Conservation (phyloP, 2,888 invertebrate species). For the Pachymerium ferrugineum region DNA sequence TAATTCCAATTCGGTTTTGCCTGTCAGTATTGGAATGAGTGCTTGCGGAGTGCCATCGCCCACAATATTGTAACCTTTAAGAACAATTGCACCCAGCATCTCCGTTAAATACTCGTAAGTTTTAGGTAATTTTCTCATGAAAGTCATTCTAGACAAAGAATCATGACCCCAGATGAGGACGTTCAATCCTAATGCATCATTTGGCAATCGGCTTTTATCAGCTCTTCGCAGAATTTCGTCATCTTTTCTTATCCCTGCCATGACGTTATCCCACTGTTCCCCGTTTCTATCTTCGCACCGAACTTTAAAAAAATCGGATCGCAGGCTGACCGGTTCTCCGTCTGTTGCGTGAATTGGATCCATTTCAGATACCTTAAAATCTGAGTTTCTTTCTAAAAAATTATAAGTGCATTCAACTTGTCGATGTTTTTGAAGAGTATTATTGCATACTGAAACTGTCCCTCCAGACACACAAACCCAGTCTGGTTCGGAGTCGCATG, state of each 20-base stretch:
- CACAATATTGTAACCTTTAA: constrained; percentile 60
- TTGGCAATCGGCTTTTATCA: constrained; percentile 53
- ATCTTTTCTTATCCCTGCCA: constrained; percentile 58
- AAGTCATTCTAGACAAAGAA: constrained; percentile 76
- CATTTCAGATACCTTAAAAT: not conserved
- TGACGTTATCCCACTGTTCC: constrained; percentile 60
- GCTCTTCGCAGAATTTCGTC: constrained; percentile 46
- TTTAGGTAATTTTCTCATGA: constrained; percentile 69
- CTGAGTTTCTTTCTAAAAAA: constrained; percentile 11
- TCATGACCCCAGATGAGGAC: constrained; percentile 83
- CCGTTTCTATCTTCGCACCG: not conserved
- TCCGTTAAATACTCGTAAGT: constrained; percentile 64
- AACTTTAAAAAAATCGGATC: not conserved
- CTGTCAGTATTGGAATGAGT: constrained; percentile 78
- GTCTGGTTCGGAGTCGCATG: constrained; percentile 59
- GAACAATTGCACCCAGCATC: constrained; percentile 57
- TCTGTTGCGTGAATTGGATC: not conserved
- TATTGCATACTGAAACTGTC: not conserved
- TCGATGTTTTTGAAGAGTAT: not conserved
- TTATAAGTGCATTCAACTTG: constrained; percentile 18
- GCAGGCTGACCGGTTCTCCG: not conserved
- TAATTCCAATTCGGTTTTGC: constrained; percentile 69
- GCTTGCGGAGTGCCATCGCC: constrained; percentile 54
- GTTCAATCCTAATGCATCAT: constrained; percentile 56
- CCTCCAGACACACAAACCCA: constrained; percentile 59